phyloP scores from a whole-genome alignment of 2,888 invertebrate species.

The Heliconius sara region DNA sequence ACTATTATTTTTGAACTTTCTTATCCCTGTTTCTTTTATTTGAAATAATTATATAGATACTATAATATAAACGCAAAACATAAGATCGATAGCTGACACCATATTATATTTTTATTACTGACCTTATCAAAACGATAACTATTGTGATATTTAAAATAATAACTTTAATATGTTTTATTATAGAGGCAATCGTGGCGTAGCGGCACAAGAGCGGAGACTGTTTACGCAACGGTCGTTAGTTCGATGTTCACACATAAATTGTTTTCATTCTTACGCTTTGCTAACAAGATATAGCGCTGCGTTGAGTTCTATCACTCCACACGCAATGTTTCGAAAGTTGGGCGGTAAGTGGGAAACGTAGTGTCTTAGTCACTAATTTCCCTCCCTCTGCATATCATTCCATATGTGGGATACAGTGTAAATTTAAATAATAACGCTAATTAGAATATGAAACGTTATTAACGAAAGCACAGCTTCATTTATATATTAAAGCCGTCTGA shows the following conservation, averaged over 20 bases:
- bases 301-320: not conserved
- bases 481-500: not conserved
- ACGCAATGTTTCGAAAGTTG: not conserved
- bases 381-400: too few relatives aligned
- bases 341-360: too few relatives aligned
- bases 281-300: not conserved
- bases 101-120: not conserved
- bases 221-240: not conserved
- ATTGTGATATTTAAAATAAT: not conserved
- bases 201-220: not conserved
- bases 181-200: not conserved
- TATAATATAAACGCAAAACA: not conserved
- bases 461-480: too few relatives aligned
- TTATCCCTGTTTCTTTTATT: not conserved
- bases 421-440: too few relatives aligned
- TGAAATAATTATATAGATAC: not conserved
- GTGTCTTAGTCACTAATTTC: too few relatives aligned
- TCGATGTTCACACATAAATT: not conserved
- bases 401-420: too few relatives aligned
- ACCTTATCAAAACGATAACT: conserved; percentile 3
- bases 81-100: not conserved
- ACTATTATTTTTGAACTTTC: not conserved
- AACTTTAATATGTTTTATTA: conserved; percentile 7
- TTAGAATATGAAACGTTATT: too few relatives aligned
- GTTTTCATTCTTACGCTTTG: not conserved